Percentiles rank a stretch among this genome's conserved stretches.
phyloP scores from a whole-genome alignment of 2,797 vertebrate genomes.

The Siniperca scherzeri region DNA sequence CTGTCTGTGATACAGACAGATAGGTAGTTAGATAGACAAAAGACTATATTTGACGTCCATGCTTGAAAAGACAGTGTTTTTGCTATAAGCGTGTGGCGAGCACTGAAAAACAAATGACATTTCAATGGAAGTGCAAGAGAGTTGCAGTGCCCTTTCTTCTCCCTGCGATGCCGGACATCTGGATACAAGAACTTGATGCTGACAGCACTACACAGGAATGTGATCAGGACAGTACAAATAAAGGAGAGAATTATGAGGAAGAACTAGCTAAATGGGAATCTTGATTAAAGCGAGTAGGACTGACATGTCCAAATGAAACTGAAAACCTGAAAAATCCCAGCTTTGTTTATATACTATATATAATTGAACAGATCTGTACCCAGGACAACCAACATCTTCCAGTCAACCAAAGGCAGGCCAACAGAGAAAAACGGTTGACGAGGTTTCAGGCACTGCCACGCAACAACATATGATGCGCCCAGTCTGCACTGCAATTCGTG shows the following conservation, averaged over 20 bases:
- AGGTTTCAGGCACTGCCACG: conserved; percentile 39
- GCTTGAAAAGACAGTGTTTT: conserved; percentile 64
- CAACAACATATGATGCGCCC: conserved; percentile 35
- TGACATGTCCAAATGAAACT: conserved; percentile 60
- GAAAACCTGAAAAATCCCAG: conserved; percentile 65
- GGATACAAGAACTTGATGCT: conserved; percentile 70
- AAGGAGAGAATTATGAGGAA: conserved; percentile 57
- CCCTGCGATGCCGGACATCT: conserved; percentile 80
- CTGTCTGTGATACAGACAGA: conserved; percentile 47
- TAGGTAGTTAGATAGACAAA: conserved; percentile 56
- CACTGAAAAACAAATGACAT: conserved; percentile 70
- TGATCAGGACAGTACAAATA: conserved; percentile 64
- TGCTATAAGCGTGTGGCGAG: conserved; percentile 62
- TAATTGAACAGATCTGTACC: conserved; percentile 56
- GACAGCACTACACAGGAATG: conserved; percentile 65
- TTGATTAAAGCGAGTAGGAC: conserved; percentile 61
- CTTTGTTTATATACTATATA: conserved; percentile 67
- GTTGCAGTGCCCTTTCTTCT: conserved; percentile 63
- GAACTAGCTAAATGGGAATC: conserved; percentile 51
- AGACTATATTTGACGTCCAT: conserved; percentile 57
- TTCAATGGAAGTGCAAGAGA: conserved; percentile 60
- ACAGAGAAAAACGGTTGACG: conserved; percentile 40
- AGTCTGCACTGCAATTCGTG: conserved; percentile 31
- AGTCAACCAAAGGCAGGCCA: conserved; percentile 48
- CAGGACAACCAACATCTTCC: conserved; percentile 54